Evolutionary conservation across 2,888 invertebrate genomes (phyloP), one percentile per base, ranked within the genome.

Genomic region (Hedychridium roseum): DNA sequence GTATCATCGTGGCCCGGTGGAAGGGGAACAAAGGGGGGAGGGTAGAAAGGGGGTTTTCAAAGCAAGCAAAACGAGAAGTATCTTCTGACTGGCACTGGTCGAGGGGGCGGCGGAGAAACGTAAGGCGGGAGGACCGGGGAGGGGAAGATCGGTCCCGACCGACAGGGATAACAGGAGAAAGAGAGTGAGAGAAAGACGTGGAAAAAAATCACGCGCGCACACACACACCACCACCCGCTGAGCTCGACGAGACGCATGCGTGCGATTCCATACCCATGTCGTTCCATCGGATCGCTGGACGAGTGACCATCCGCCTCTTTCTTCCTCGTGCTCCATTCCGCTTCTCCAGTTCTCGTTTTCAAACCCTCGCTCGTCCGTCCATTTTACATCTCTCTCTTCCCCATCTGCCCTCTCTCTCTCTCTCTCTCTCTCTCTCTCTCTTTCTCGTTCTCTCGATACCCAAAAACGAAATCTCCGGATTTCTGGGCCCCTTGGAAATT

Each of bases 171-270:
- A 57, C 39, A 48, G 51, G 39, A 46, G 44, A 52, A 44, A 31
- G 40, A 42, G 48, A 35, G 50, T 46, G 49, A 61, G 44, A 44
- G 54, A 53, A 23, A 41, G 34, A 44, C 46, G 36, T 38, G 21
- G 20, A 35, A 27, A 48, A 43, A 43, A 55, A 50, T 47, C 46
- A 65, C 27, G 47, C 49, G 50, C 50, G n/a, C n/a, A n/a, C n/a
- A n/a, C n/a, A 43, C 44, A 37, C 62, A 51, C 44, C 59, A 60
- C 73, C 74, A 72, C 74, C 76, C 76, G 74, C 74, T 76, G 76
- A 64, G 74, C 45, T 54, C 62, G 64, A 70, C 66, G 66, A 71
- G 71, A 68, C 66, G 68, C 69, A 68, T 68, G 70, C 68, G 69
- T 69, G 67, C 64, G 70, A 76, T 73, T 67, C 69, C 66, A 65